Evolutionary conservation across 2,797 vertebrate genomes (phyloP).

Genomic region (Sternotherus odoratus): DNA sequence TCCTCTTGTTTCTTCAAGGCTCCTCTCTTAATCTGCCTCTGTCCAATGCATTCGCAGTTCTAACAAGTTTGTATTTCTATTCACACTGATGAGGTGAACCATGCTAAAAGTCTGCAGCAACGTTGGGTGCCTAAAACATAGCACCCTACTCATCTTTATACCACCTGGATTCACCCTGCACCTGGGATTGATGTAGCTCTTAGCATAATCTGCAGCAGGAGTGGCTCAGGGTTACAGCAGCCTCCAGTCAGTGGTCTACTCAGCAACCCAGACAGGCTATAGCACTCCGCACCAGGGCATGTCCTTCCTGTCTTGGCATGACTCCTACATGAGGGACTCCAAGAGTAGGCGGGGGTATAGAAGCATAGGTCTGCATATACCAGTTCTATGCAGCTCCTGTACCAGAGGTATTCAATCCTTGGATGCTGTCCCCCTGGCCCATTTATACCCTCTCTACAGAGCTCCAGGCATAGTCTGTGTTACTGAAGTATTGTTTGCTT

Average conservation of each 20-base stretch:
- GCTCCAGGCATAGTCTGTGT: background rate
- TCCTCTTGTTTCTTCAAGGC: accelerated
- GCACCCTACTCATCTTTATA: background rate
- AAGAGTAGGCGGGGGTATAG: background rate
- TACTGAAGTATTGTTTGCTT: background rate
- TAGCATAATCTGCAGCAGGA: background rate
- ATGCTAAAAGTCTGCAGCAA: background rate
- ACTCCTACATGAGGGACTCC: background rate
- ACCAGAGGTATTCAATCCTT: background rate
- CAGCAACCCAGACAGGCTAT: background rate
- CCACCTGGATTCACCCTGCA: background rate
- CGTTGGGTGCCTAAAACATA: background rate
- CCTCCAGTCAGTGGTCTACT: background rate
- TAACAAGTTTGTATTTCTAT: background rate
- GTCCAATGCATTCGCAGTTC: accelerated
- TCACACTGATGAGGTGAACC: accelerated
- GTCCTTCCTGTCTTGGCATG: background rate
- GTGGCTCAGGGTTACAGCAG: background rate
- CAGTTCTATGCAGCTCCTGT: background rate
- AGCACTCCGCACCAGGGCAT: background rate
- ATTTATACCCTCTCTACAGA: slow-evolving; percentile 60
- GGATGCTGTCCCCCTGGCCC: slow-evolving; percentile 11
- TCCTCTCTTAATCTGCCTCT: background rate
- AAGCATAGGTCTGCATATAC: background rate
- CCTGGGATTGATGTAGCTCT: background rate